Conservation (phyloP, 2,797 vertebrate genomes). For the Fratercula arctica region DNA sequence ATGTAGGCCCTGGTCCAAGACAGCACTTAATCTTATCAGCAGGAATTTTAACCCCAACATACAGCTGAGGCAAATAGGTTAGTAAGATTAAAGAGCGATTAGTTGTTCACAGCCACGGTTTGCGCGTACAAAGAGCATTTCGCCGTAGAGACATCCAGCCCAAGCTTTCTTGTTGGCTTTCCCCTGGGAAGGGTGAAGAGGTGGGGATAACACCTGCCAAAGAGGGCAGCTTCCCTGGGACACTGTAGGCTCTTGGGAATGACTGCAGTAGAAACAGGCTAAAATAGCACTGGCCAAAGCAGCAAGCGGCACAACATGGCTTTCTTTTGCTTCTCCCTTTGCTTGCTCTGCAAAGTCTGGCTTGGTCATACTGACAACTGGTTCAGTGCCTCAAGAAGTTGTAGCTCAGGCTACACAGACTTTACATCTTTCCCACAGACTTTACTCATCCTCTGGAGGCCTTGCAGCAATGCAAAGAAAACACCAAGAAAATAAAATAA, state of each 20-base stretch:
- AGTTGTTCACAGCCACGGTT: background rate
- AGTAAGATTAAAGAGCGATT: slow-evolving; percentile 36
- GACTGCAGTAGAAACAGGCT: background rate
- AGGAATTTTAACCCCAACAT: slow-evolving; percentile 34
- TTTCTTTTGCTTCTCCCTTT: background rate
- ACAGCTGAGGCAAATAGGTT: slow-evolving; percentile 11
- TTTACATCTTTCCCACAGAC: background rate
- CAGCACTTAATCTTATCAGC: slow-evolving; percentile 50
- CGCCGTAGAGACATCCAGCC: accelerated
- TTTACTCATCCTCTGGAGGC: background rate
- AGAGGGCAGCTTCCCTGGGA: background rate
- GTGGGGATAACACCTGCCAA: accelerated
- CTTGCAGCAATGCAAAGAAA: background rate
- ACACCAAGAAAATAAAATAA: background rate
- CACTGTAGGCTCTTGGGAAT: background rate
- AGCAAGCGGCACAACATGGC: accelerated
- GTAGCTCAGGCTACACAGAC: background rate
- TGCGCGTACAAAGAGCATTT: background rate
- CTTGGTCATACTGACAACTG: background rate
- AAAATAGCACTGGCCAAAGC: background rate
- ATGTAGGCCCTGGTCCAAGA: background rate
- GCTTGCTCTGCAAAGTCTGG: background rate
- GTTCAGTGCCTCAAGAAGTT: background rate
- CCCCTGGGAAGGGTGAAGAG: background rate
- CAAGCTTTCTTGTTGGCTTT: background rate